Evolutionary conservation across 2,797 vertebrate genomes (phyloP).

Genomic region (Hyperoplus lanceolatus): DNA sequence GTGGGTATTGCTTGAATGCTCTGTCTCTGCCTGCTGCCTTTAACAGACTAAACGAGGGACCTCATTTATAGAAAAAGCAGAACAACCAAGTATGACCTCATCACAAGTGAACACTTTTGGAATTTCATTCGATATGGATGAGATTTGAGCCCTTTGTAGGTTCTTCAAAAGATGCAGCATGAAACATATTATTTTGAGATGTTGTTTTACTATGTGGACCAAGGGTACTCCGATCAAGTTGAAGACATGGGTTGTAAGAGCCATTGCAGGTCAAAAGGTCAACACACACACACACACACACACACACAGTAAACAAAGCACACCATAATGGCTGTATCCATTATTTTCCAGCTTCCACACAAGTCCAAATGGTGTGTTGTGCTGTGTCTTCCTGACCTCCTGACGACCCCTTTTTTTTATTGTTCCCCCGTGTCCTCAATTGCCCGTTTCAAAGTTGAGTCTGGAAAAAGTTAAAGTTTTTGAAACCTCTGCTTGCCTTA

Average conservation of each 20-base stretch:
- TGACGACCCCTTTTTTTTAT: background rate
- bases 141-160: background rate
- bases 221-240: slow-evolving; percentile 1
- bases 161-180: background rate
- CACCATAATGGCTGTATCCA: slow-evolving; percentile 6
- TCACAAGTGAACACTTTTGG: slow-evolving; percentile 4
- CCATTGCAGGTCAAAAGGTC: slow-evolving; percentile 38
- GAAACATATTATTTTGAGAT: slow-evolving; percentile 1
- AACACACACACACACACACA: background rate
- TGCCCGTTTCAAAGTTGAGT: too few species aligned
- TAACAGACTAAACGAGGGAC: slow-evolving; percentile 23
- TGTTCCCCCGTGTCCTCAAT: too few species aligned
- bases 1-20: slow-evolving; percentile 53
- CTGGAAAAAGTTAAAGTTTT: too few species aligned
- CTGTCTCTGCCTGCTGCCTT: slow-evolving; percentile 20
- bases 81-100: slow-evolving; percentile 56
- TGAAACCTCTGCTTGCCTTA: too few species aligned
- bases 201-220: background rate
- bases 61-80: slow-evolving; percentile 54
- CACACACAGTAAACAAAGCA: slow-evolving; percentile 23
- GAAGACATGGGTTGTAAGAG: background rate
- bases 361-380: background rate
- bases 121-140: slow-evolving; percentile 17
- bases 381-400: background rate
- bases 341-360: slow-evolving; percentile 27